Evolutionary conservation across 2,113 vertebrate genomes (phyloP), one percentile per base, ranked within the genome.

Genomic region (Agapornis roseicollis): DNA sequence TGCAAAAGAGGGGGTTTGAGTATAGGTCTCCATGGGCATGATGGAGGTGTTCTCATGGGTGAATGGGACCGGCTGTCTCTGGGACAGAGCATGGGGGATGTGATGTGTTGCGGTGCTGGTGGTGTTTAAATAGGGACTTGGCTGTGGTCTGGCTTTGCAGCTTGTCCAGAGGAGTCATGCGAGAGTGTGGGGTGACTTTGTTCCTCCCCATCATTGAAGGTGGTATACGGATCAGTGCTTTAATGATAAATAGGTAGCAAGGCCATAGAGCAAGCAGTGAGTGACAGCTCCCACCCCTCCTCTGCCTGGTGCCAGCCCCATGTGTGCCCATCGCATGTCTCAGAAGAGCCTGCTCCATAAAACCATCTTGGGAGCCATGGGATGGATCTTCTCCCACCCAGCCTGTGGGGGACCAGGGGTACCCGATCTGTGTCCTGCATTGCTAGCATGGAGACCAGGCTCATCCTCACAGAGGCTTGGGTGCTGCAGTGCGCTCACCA

Each of bases 331-430:
- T 56, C 18, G 23, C 11, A 56, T 10, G 20, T 20, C 13, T 19
- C 0, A 0, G 18, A 31, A 74, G 23, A 66, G 1, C 11, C 39
- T 72, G 39, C 44, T 84, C 70, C 66, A 42, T 25, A 27, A 66
- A 55, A 27, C 27, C 60, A 37, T 47, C 0, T 47, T 18, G 33
- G 37, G 29, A 64, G 4, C 20, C 56, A n/a, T 0, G 0, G 5
- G 18, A 19, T 1, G 4, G 25, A 46, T 29, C 44, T 50, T 42
- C 50, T 64, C 68, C 35, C 23, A 17, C 8, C 20, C 17, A 65
- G 27, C 7, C 58, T 50, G n/a, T 14, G 35, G 33, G 8, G 3
- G 18, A 20, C 23, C 11, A 11, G 47, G 29, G 8, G 3, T 39
- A 28, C 41, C 65, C 18, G 5, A 60, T 41, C 74, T 5, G 0